Base-by-base conservation (phyloP, 2,113 vertebrate species). In the Tricholaema leucomelas region DNA sequence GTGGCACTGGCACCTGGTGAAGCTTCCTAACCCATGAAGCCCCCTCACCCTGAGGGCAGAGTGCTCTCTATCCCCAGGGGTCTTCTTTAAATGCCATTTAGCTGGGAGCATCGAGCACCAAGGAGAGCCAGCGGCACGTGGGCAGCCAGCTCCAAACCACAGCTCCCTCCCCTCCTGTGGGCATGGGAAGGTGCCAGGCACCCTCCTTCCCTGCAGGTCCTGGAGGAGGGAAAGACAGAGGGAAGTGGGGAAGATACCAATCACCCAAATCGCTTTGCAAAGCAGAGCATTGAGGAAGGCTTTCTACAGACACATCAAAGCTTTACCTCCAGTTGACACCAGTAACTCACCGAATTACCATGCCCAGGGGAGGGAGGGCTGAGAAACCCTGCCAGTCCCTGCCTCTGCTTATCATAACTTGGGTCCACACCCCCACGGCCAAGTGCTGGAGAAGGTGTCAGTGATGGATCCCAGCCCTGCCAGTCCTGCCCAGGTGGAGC, bases 271-370 rank as follows among this genome's bases (percentile, higher is more conserved):
- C 61, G 60, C 70, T 60, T 14, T 1, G 50, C 81, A 50, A 59
- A 91, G 87, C 56, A 24, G 50, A 85, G 69, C 65, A 19, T 2
- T 0, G 81, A 89, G 89, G 84, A 87, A 88, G 87, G 88, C 91
- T 92, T 56, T 92, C 67, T 81, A 15, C 1, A 90, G 91, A 33
- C 77, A 75, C 92, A 86, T 93, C 95, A 92, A 94, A 94, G 94
- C 76, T 93, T 92, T 73, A 88, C 92, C 94, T 95, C 78, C 84
- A 55, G 84, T 3, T 93, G 93, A 95, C 93, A 91, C 87, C 75
- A 79, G 89, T 40, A 93, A 89, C 87, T 84, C 91, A 54, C 0
- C 0, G 19, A 18, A 70, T 44, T 56, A 14, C 87, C 38, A 28
- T 18, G 67, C 81, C 89, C 76, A 44, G 85, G n/a, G 67, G 9